A percentile compares a stretch with the other conserved stretches of the same genome.
Evolutionary conservation across 1,140 invertebrate species (phyloP).

Genomic region (Drosophila orena): DNA sequence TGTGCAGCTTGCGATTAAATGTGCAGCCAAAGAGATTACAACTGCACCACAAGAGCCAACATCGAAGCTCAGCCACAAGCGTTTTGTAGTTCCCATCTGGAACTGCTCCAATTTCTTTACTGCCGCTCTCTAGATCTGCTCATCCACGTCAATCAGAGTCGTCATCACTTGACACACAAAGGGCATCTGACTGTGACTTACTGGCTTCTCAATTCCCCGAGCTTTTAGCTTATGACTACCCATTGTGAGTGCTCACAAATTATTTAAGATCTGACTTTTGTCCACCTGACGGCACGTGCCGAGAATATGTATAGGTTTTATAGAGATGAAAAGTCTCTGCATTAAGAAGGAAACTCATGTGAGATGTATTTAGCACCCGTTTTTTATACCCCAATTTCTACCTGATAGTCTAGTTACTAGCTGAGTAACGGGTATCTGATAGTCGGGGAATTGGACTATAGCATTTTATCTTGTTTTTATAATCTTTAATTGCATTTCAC

Average conservation of each 20-base stretch:
- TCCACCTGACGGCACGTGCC: constrained; percentile 39
- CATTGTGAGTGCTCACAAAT: constrained; percentile 31
- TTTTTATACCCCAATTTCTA: too few relatives aligned
- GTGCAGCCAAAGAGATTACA: constrained; percentile 44
- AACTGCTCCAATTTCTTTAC: constrained; percentile 14
- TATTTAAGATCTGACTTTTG: constrained; percentile 24
- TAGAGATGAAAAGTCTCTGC: background rate
- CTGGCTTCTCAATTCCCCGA: constrained; percentile 19
- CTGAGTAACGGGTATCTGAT: too few relatives aligned
- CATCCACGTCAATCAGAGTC: constrained; percentile 30
- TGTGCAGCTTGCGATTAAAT: constrained; percentile 42
- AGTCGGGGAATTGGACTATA: too few relatives aligned
- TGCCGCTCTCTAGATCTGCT: background rate
- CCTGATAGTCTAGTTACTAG: too few relatives aligned
- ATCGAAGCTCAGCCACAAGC: constrained; percentile 27
- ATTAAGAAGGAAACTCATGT: background rate
- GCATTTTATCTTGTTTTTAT: too few relatives aligned
- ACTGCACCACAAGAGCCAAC: constrained; percentile 36
- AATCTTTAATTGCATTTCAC: constrained; percentile 5
- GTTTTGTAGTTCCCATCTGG: constrained; percentile 30
- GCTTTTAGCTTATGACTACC: constrained; percentile 18
- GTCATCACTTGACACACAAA: constrained; percentile 44
- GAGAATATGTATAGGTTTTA: background rate
- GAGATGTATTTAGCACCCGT: background rate
- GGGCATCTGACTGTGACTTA: constrained; percentile 19